Evolutionary conservation across 2,888 invertebrate genomes (phyloP), one percentile per base, ranked within the genome.

Genomic region (Chesias legatella): DNA sequence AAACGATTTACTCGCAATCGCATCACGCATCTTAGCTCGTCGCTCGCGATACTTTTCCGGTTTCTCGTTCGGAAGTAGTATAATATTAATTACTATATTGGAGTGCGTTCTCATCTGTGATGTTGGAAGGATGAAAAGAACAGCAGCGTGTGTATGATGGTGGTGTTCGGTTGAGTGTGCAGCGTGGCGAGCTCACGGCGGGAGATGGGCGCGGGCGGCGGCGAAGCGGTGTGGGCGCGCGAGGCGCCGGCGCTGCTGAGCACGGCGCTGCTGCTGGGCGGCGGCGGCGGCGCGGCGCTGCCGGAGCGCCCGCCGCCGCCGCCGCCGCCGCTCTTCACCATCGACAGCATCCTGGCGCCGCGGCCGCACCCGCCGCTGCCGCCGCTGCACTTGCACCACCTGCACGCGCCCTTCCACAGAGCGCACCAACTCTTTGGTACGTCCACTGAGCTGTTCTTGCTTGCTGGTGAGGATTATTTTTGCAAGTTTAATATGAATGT

Each of bases 331-430:
- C 89, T 95, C 48, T 95, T 95, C 77, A 95, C 95, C 60, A 95
- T 95, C 67, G 95, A 95, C 80, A 95, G 95, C 81, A 95, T 95
- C 62, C 85, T 95, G 73, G 94, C 94, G 31, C 94, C 94, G 35
- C 86, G 92, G 42, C 92, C 92, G 31, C 89, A 88, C 52, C 90
- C 90, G 29, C 88, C 89, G 35, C 81, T 90, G 43, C 90, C 90
- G 25, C 91, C 90, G 48, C 86, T 91, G 49, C 84, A 82, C 60
- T 70, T 85, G 25, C 86, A 85, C 55, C 93, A 93, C 60, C 84
- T 93, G 84, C 92, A 66, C 89, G 90, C 64, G 84, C 93, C 62
- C 10, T 93, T 92, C 62, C 91, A 92, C 37, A 91, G 93, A 62
- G 92, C 93, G 28, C 91, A 95, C 13, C 95, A 95, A 74, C 93